A percentile compares a stretch with the other conserved stretches of the same genome.
phyloP scores from a whole-genome alignment of 2,888 invertebrate genomes.

The Sepioteuthis lessoniana region DNA sequence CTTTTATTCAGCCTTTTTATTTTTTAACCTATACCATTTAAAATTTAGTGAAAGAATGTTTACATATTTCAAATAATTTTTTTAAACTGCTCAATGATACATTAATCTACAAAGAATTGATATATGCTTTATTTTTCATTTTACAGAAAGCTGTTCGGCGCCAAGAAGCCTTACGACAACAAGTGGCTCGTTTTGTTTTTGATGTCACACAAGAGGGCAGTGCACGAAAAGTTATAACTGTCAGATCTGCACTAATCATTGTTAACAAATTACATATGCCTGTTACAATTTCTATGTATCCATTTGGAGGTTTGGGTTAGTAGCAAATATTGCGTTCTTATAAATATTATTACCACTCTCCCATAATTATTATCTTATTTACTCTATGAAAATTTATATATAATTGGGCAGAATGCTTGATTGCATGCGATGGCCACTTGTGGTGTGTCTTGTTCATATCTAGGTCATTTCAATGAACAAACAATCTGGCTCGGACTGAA shows the following conservation, averaged over 20 bases:
- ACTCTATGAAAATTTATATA: too few relatives aligned
- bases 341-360: background rate
- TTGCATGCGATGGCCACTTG: too few relatives aligned
- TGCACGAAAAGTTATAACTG: conserved; percentile 92
- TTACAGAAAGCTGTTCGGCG: conserved; percentile 12
- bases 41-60: background rate
- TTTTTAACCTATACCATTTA: too few relatives aligned
- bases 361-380: background rate
- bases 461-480: too few relatives aligned
- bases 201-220: conserved; percentile 93
- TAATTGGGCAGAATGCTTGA: too few relatives aligned
- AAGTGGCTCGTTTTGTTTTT: conserved; percentile 85
- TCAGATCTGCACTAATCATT: conserved; percentile 90
- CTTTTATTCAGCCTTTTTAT: too few relatives aligned
- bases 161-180: background rate
- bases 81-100: background rate
- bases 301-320: conserved; percentile 62
- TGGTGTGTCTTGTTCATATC: too few relatives aligned
- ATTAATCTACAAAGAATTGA: background rate
- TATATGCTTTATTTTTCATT: background rate
- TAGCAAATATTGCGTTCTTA: background rate
- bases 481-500: too few relatives aligned
- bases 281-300: conserved; percentile 82
- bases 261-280: conserved; percentile 79
- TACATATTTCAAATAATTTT: background rate